These are phyloP conservation scores for Lissocephala sabroskyi DNA, from an alignment of 2,888 invertebrate species.

Conservation along the genomic window DNA sequence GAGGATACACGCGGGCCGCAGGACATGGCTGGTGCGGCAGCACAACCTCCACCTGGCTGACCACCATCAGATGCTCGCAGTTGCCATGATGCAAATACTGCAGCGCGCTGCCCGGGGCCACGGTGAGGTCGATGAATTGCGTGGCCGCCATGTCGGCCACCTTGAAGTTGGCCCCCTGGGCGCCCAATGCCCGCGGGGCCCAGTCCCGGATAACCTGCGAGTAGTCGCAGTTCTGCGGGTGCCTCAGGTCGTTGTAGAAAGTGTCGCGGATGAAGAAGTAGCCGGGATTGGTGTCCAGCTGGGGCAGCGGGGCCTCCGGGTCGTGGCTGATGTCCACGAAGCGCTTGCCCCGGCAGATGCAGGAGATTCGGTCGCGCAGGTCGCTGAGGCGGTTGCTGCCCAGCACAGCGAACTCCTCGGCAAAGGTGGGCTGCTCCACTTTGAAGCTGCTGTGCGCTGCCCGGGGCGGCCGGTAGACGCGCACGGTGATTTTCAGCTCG, in stretches of 20 bases:
- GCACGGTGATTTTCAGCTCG: constrained; percentile 72
- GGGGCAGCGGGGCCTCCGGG: constrained; percentile 62
- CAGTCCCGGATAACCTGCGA: constrained; percentile 79
- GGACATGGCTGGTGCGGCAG: constrained; percentile 15
- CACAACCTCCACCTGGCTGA: constrained; percentile 82
- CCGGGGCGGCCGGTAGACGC: constrained; percentile 74
- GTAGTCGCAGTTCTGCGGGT: constrained; percentile 77
- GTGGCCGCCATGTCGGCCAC: constrained; percentile 76
- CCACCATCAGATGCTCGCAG: constrained; percentile 91
- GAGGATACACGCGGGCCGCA: constrained; percentile 75
- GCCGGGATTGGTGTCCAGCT: constrained; percentile 72
- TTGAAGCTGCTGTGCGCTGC: constrained; percentile 60
- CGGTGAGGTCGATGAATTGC: constrained; percentile 73
- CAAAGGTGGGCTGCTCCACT: constrained; percentile 70
- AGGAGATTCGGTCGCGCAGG: constrained; percentile 83
- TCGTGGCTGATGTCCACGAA: constrained; percentile 77
- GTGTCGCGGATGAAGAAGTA: constrained; percentile 85
- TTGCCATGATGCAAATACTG: constrained; percentile 92
- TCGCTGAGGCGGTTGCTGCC: constrained; percentile 80
- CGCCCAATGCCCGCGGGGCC: constrained; percentile 70
- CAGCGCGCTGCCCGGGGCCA: constrained; percentile 78
- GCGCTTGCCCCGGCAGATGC: constrained; percentile 79
- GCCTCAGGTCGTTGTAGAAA: constrained; percentile 84
- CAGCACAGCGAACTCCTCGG: constrained; percentile 77
- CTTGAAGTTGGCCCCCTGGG: constrained; percentile 70